Evolutionary conservation across 1,140 invertebrate genomes (phyloP).

Genomic region (Drosophila nikananu): DNA sequence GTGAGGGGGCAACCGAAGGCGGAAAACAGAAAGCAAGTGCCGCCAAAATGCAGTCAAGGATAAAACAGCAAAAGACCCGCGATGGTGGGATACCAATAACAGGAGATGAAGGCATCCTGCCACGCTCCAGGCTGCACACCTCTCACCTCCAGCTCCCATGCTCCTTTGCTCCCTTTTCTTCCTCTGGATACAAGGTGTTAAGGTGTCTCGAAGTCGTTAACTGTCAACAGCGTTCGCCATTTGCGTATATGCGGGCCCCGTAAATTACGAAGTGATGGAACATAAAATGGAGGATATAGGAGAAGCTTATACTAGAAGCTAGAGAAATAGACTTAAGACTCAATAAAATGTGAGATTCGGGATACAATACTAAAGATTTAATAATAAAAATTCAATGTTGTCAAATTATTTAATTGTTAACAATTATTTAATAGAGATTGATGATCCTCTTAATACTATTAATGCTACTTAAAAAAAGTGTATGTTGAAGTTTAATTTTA

Average conservation of each 20-base stretch:
- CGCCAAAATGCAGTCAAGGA: constrained; percentile 81
- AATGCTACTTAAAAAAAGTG: not conserved
- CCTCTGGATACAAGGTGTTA: constrained; percentile 62
- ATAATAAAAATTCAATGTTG: too few relatives aligned
- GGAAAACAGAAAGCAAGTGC: constrained; percentile 75
- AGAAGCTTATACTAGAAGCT: not conserved
- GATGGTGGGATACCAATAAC: constrained; percentile 35
- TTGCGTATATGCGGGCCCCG: constrained; percentile 56
- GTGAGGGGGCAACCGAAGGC: not conserved
- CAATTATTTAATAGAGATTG: not conserved
- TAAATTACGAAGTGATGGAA: constrained; percentile 14
- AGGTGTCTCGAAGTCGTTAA: constrained; percentile 57
- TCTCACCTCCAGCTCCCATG: not conserved
- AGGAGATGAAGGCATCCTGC: constrained; percentile 36
- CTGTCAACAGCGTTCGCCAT: constrained; percentile 47
- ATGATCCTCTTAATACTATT: not conserved
- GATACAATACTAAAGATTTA: not conserved
- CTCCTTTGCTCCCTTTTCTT: not conserved
- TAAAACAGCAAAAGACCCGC: constrained; percentile 58
- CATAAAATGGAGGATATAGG: not conserved
- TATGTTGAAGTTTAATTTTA: too few relatives aligned
- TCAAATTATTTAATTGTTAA: not conserved
- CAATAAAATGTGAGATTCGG: rapidly evolving
- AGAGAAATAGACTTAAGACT: too few relatives aligned
- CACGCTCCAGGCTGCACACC: constrained; percentile 52